These are phyloP conservation scores for Drosophila repleta DNA, from an alignment of 1,140 invertebrate genomes.

Conservation along the genomic window DNA sequence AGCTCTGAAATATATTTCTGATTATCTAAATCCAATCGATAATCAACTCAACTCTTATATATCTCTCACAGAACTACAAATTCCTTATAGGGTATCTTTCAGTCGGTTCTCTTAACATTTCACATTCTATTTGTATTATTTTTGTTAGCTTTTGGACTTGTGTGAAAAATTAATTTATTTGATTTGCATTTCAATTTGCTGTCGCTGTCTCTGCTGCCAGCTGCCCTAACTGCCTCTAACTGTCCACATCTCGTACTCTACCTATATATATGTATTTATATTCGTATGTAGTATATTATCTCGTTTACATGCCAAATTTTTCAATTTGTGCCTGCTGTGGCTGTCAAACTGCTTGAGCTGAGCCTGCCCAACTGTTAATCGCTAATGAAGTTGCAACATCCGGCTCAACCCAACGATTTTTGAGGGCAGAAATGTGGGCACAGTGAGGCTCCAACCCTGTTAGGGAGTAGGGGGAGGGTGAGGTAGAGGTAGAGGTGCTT, in stretches of 20 bases:
- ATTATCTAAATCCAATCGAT: not conserved
- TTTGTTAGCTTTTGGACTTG: slow-evolving; percentile 15
- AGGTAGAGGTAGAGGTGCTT: not conserved
- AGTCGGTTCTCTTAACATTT: not conserved
- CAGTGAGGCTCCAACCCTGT: not conserved
- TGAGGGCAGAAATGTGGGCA: slow-evolving; percentile 29
- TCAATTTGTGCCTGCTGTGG: slow-evolving; percentile 1
- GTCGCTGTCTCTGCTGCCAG: not conserved
- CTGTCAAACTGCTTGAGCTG: slow-evolving; percentile 22
- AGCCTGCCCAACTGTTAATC: slow-evolving; percentile 15
- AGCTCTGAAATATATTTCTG: not conserved
- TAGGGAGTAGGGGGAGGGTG: not conserved
- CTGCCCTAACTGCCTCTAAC: not conserved
- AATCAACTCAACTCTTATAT: not conserved
- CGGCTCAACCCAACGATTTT: slow-evolving; percentile 33
- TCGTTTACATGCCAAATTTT: not conserved
- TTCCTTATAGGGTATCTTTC: not conserved
- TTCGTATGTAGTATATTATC: too few species aligned
- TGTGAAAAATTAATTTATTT: slow-evolving; percentile 64
- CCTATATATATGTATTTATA: too few species aligned
- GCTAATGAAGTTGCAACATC: slow-evolving; percentile 59
- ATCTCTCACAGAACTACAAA: not conserved
- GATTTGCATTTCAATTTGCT: slow-evolving; percentile 56
- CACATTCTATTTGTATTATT: not conserved
- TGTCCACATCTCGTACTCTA: not conserved